Percentiles rank a stretch among this genome's conserved stretches.
Conservation (phyloP, 1,140 invertebrate genomes). For the Carcinoscorpius rotundicauda region DNA sequence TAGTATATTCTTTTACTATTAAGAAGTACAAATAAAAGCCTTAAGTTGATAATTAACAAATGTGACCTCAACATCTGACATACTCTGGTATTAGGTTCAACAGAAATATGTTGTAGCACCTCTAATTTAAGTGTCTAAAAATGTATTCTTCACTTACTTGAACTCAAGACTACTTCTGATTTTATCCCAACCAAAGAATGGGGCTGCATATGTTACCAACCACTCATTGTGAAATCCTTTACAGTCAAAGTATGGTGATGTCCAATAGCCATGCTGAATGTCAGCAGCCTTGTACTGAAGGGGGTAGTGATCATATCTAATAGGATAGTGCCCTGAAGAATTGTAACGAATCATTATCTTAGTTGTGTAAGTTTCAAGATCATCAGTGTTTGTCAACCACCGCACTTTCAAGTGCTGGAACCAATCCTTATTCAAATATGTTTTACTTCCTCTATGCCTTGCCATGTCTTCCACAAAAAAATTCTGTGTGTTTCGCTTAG, state of each 20-base stretch:
- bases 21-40: no score
- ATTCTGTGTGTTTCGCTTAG: slow-evolving; percentile 62
- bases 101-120: neutral
- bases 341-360: slow-evolving; percentile 87
- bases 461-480: slow-evolving; percentile 80
- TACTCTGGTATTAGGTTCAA: neutral
- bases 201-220: slow-evolving; percentile 86
- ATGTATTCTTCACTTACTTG: slow-evolving; percentile 54
- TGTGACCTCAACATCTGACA: no score
- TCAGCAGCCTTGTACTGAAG: slow-evolving; percentile 71
- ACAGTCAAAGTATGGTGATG: slow-evolving; percentile 87
- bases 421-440: slow-evolving; percentile 65
- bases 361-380: slow-evolving; percentile 78
- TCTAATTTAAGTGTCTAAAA: no score
- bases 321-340: slow-evolving; percentile 63
- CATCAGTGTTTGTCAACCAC: slow-evolving; percentile 88
- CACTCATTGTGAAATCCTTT: slow-evolving; percentile 55
- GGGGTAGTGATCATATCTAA: slow-evolving; percentile 81
- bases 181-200: slow-evolving; percentile 95
- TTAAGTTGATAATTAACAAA: no score
- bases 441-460: slow-evolving; percentile 31
- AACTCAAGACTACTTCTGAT: slow-evolving; percentile 82
- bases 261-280: slow-evolving; percentile 83
- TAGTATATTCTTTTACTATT: no score
- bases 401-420: slow-evolving; percentile 78